Evolutionary conservation across 2,888 invertebrate species (phyloP).

Genomic region (Drosophila antonietae): DNA sequence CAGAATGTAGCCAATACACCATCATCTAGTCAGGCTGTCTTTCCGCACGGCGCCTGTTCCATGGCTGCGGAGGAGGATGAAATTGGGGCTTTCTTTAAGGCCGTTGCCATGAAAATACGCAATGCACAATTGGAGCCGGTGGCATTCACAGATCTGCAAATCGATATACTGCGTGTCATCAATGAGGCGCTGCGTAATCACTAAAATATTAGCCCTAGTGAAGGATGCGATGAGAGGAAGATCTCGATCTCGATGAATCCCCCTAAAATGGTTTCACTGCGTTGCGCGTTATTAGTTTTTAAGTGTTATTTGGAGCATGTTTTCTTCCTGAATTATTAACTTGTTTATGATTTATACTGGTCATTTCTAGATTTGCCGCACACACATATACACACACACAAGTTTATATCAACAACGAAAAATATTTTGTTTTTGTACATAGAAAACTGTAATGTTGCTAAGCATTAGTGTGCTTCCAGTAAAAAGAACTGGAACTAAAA

Average conservation of each 20-base stretch:
- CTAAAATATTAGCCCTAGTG: slow-evolving; percentile 33
- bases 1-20: slow-evolving; percentile 46
- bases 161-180: slow-evolving; percentile 82
- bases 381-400: slow-evolving; percentile 19
- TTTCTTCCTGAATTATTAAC: slow-evolving; percentile 26
- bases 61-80: slow-evolving; percentile 77
- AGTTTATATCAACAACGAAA: slow-evolving; percentile 7
- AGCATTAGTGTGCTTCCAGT: slow-evolving; percentile 50
- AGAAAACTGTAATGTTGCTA: slow-evolving; percentile 46
- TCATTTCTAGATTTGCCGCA: slow-evolving; percentile 31
- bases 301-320: slow-evolving; percentile 64
- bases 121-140: slow-evolving; percentile 81
- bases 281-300: slow-evolving; percentile 50
- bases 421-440: slow-evolving; percentile 30
- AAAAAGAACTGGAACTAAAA: slow-evolving; percentile 51
- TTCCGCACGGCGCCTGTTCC: slow-evolving; percentile 39
- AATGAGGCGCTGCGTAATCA: slow-evolving; percentile 80
- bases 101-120: slow-evolving; percentile 83
- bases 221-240: slow-evolving; percentile 4
- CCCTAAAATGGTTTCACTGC: slow-evolving; percentile 40
- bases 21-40: slow-evolving; percentile 47
- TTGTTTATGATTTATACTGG: slow-evolving; percentile 39
- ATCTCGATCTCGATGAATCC: slow-evolving; percentile 30
- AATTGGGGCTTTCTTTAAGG: slow-evolving; percentile 82
- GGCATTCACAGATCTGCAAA: slow-evolving; percentile 83